phyloP scores from a whole-genome alignment of 2,888 invertebrate genomes.

The Trichogramma dendrolimi region DNA sequence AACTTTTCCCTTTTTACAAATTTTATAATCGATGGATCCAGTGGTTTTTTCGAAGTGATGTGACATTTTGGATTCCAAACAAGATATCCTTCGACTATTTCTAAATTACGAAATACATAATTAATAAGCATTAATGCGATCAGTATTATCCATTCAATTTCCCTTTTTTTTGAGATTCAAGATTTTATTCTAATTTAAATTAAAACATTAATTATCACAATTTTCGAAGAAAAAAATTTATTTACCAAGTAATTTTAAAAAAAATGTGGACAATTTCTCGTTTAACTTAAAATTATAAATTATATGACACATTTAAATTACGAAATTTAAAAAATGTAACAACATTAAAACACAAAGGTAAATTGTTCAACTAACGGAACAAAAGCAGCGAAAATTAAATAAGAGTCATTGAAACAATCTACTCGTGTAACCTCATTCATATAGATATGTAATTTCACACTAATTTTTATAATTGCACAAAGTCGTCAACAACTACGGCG shows the following conservation, averaged over 20 bases:
- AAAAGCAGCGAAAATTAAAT: neutral
- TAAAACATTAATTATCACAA: neutral
- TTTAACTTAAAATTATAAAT: too few species aligned
- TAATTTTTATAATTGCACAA: too few species aligned
- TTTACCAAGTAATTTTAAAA: too few species aligned
- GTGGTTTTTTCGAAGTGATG: constrained; percentile 55
- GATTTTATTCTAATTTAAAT: neutral
- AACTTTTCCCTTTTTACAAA: constrained; percentile 57
- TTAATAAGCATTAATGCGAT: neutral
- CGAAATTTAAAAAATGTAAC: too few species aligned
- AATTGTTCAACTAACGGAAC: too few species aligned
- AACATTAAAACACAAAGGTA: too few species aligned
- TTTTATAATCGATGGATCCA: constrained; percentile 59
- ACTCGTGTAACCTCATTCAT: too few species aligned
- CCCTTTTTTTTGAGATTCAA: neutral
- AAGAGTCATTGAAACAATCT: neutral
- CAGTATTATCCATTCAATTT: neutral
- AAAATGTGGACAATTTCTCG: too few species aligned
- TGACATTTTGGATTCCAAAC: constrained; percentile 62
- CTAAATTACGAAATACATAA: constrained; percentile 1
- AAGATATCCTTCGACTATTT: constrained; percentile 50
- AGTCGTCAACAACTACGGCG: too few species aligned
- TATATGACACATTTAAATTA: too few species aligned
- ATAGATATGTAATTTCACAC: too few species aligned
- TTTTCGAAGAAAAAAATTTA: too few species aligned